Evolutionary conservation across 2,113 vertebrate species (phyloP).

Genomic region (Ophthalmolycus amberensis): DNA sequence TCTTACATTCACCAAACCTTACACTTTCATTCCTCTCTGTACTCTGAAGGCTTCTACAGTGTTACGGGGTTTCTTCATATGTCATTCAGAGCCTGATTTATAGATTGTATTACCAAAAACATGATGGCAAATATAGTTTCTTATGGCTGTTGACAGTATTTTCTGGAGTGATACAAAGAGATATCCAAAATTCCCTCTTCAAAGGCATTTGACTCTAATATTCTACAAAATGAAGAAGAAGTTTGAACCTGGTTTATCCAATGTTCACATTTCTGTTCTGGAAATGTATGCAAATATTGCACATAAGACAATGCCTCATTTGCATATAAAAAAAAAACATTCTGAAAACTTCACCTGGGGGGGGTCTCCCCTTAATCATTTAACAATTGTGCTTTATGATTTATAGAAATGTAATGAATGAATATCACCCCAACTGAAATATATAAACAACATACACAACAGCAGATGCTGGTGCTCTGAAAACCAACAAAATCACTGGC

Average conservation of each 20-base stretch:
- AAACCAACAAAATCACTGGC: neutral
- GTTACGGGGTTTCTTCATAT: too few species aligned
- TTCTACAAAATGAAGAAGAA: neutral
- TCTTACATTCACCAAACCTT: too few species aligned
- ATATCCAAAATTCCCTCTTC: neutral
- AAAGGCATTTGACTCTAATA: neutral
- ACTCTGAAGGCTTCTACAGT: too few species aligned
- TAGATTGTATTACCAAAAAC: too few species aligned
- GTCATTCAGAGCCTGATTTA: too few species aligned
- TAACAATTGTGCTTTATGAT: neutral
- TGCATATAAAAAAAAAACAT: neutral
- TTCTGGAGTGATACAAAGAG: neutral
- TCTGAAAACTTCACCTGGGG: neutral
- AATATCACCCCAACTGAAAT: neutral
- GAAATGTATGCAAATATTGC: neutral
- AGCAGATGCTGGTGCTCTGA: neutral
- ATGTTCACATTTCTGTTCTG: neutral
- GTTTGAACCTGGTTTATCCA: neutral
- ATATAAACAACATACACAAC: neutral
- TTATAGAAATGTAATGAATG: neutral
- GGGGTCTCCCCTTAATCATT: too few species aligned
- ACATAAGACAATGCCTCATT: neutral
- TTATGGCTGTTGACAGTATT: neutral
- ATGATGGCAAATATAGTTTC: too few species aligned
- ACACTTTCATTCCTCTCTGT: too few species aligned